Conservation (phyloP, 2,888 invertebrate species). For the Furcula furcula region DNA sequence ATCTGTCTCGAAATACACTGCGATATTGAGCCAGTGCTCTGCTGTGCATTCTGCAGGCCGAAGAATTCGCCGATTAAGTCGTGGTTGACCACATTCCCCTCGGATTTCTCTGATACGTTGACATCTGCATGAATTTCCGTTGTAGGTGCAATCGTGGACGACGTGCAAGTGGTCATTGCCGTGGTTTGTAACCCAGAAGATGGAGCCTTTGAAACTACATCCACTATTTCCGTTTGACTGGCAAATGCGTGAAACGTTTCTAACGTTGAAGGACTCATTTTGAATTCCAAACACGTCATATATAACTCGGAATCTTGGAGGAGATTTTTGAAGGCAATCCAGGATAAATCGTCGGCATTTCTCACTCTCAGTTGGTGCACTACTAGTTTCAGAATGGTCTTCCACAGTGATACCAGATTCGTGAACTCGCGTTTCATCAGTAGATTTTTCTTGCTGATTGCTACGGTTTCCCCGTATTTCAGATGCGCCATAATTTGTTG, state of each 20-base stretch:
- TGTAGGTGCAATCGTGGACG: too few species aligned
- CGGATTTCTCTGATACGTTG: too few species aligned
- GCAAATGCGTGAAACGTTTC: conserved; percentile 20
- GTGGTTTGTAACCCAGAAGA: too few species aligned
- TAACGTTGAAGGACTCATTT: conserved; percentile 19
- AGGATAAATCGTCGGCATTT: conserved; percentile 22
- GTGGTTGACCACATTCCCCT: too few species aligned
- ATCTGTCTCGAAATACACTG: too few species aligned
- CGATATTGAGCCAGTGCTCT: too few species aligned
- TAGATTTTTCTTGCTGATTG: background rate
- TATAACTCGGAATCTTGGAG: conserved; percentile 24
- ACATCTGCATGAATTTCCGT: too few species aligned
- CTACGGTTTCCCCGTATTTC: background rate
- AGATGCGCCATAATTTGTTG: background rate
- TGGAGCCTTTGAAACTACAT: too few species aligned
- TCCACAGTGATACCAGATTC: conserved; percentile 9
- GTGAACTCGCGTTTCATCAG: background rate
- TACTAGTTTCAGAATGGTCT: conserved; percentile 12
- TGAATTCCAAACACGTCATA: conserved; percentile 29
- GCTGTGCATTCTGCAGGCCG: too few species aligned
- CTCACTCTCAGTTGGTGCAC: conserved; percentile 21
- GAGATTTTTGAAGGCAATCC: conserved; percentile 28
- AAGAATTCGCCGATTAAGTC: too few species aligned
- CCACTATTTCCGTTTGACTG: too few species aligned
- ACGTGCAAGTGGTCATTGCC: too few species aligned